phyloP scores from a whole-genome alignment of 1,140 invertebrate genomes.

The Diorhabda sublineata region DNA sequence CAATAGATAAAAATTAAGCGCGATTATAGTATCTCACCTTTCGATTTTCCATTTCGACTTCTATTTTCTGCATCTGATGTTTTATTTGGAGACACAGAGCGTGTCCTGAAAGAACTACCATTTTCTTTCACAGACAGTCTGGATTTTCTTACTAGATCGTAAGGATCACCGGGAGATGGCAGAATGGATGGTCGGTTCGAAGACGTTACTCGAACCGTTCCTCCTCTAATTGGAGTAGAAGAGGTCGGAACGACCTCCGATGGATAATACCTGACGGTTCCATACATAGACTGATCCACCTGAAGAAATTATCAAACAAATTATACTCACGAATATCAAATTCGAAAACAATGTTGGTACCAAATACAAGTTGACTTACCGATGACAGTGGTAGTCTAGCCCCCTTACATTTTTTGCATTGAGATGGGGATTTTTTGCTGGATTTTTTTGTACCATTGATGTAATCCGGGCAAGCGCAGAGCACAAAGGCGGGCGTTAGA shows the following conservation, averaged over 20 bases:
- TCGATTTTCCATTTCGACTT: constrained; percentile 50
- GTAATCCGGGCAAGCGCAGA: constrained; percentile 74
- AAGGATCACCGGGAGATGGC: constrained; percentile 63
- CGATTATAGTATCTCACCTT: constrained; percentile 19
- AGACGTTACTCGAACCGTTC: constrained; percentile 59
- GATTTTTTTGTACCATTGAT: constrained; percentile 67
- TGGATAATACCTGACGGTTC: constrained; percentile 51
- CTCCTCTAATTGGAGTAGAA: constrained; percentile 48
- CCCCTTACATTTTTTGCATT: constrained; percentile 76
- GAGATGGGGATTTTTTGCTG: constrained; percentile 56
- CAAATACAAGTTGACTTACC: constrained; percentile 24
- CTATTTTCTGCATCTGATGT: constrained; percentile 39
- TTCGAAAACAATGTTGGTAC: neutral
- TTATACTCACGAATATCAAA: neutral
- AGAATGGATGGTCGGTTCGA: constrained; percentile 59
- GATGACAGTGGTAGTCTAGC: constrained; percentile 62
- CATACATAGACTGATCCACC: constrained; percentile 36
- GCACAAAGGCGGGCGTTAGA: constrained; percentile 57
- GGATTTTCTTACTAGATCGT: constrained; percentile 73
- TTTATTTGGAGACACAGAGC: constrained; percentile 29
- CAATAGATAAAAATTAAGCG: neutral
- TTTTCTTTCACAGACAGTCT: constrained; percentile 60
- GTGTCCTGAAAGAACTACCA: constrained; percentile 34
- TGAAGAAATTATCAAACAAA: neutral
- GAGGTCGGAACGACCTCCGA: constrained; percentile 31